These are phyloP conservation scores for Sepioteuthis lessoniana DNA, from an alignment of 2,888 invertebrate genomes.

Conservation along the genomic window DNA sequence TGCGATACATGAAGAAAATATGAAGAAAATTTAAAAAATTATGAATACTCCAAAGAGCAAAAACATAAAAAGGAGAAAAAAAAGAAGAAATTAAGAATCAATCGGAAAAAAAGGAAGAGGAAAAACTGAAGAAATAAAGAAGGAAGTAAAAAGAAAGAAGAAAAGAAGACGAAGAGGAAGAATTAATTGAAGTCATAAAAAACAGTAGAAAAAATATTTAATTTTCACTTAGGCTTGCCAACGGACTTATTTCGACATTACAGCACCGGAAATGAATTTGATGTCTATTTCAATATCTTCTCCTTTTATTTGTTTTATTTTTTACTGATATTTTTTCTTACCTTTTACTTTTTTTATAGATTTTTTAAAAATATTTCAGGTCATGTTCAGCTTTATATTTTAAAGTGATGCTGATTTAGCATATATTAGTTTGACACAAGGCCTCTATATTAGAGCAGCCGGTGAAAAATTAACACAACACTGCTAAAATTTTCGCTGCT, in stretches of 20 bases:
- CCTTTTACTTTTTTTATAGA: not conserved
- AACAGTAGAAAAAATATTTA: not conserved
- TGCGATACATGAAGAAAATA: too few relatives aligned
- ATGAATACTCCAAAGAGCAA: too few relatives aligned
- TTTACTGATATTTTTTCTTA: not conserved
- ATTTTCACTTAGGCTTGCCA: slow-evolving; percentile 20
- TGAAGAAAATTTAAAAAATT: too few relatives aligned
- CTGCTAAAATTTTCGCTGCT: too few relatives aligned
- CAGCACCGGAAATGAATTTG: not conserved
- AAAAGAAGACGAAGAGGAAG: not conserved
- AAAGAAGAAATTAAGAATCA: not conserved
- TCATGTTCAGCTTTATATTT: not conserved
- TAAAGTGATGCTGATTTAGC: not conserved
- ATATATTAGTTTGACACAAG: not conserved
- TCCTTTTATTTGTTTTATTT: not conserved
- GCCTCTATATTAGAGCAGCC: not conserved
- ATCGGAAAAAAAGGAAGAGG: too few relatives aligned
- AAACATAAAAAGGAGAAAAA: too few relatives aligned
- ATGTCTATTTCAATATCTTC: not conserved
- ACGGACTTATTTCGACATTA: not conserved
- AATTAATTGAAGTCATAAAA: not conserved
- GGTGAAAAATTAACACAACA: not conserved
- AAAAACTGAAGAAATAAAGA: too few relatives aligned
- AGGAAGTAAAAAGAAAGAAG: not conserved
- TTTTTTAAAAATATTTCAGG: not conserved